Percentiles rank a stretch among this genome's conserved stretches.
phyloP scores from a whole-genome alignment of 2,113 vertebrate genomes.

The Rhinichthys klamathensis region DNA sequence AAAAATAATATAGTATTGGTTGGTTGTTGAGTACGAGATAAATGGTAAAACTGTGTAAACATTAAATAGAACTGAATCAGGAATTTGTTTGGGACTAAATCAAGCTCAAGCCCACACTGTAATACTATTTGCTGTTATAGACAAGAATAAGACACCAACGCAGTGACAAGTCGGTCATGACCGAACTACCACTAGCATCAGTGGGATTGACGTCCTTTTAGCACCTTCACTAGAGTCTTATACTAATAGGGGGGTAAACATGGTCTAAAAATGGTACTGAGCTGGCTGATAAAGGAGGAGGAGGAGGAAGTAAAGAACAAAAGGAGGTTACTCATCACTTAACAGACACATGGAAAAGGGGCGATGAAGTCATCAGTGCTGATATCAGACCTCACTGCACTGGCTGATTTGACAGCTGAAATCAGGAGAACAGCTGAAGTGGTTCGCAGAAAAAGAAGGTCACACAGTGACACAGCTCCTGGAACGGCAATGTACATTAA shows the following conservation, averaged over 20 bases:
- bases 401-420: constrained; percentile 24
- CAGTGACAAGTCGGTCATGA: background rate
- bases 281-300: constrained; percentile 4
- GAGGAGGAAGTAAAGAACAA: background rate
- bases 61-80: background rate
- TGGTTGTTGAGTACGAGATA: background rate
- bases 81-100: background rate
- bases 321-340: constrained; percentile 14
- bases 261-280: background rate
- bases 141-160: background rate
- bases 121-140: background rate
- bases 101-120: background rate
- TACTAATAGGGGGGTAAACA: background rate
- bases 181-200: background rate
- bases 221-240: background rate
- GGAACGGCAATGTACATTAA: background rate
- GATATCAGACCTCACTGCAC: background rate
- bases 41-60: background rate
- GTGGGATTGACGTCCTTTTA: background rate
- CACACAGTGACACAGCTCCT: constrained; percentile 15
- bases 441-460: constrained; percentile 13
- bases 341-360: background rate
- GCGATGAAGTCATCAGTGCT: background rate
- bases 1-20: background rate
- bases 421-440: constrained; percentile 21